Evolutionary conservation across 2,113 vertebrate species (phyloP).

Genomic region (Monarcha castaneiventris): DNA sequence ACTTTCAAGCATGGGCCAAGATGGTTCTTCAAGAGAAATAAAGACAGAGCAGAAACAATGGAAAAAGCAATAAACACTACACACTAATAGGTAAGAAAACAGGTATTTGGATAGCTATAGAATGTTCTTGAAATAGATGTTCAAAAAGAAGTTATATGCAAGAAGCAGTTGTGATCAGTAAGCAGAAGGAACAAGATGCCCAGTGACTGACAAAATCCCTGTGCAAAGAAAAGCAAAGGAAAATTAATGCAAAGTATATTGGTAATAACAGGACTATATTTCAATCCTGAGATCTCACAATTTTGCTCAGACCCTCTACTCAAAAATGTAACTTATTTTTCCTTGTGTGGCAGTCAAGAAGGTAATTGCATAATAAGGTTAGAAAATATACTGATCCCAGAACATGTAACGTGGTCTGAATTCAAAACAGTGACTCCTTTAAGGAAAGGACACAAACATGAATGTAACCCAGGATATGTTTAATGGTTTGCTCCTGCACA

Average conservation of each 20-base stretch:
- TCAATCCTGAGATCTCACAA: not conserved
- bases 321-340: not conserved
- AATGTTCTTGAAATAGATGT: not conserved
- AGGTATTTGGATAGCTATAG: not conserved
- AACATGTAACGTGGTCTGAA: not conserved
- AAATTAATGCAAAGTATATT: not conserved
- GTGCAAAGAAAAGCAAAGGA: not conserved
- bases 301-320: not conserved
- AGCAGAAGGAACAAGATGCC: not conserved
- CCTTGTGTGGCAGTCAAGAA: not conserved
- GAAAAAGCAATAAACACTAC: not conserved
- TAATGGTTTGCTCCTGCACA: not conserved
- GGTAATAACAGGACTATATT: not conserved
- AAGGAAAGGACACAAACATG: not conserved
- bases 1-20: not conserved
- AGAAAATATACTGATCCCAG: not conserved
- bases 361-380: not conserved
- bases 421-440: not conserved
- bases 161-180: not conserved
- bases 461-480: not conserved
- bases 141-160: not conserved
- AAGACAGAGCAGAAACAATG: not conserved
- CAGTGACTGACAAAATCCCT: not conserved
- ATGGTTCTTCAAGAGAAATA: not conserved
- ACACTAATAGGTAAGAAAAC: not conserved